phyloP scores from a whole-genome alignment of 2,797 vertebrate genomes.

The Macroramphosus scolopax region DNA sequence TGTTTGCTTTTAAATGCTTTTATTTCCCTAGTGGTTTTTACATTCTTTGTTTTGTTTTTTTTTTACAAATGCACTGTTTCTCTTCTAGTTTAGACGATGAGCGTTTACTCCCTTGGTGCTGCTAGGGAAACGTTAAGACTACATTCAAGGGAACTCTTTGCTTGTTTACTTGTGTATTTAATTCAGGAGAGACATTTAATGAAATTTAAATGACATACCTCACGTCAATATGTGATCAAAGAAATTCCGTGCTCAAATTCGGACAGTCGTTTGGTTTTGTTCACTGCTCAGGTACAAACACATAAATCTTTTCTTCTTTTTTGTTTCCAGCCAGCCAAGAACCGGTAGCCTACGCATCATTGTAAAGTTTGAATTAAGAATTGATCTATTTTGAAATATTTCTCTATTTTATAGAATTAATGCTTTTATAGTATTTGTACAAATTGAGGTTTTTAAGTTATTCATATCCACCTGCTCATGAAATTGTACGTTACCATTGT shows the following conservation, averaged over 20 bases:
- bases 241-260: conserved; percentile 56
- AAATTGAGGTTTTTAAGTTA: conserved; percentile 74
- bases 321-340: conserved; percentile 55
- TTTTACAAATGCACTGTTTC: conserved; percentile 54
- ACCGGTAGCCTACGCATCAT: conserved; percentile 62
- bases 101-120: conserved; percentile 60
- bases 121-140: conserved; percentile 53
- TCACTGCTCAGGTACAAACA: conserved; percentile 71
- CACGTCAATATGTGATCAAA: conserved; percentile 52
- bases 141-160: conserved; percentile 55
- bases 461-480: conserved; percentile 59
- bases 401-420: conserved; percentile 74
- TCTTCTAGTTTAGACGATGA: conserved; percentile 44
- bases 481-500: conserved; percentile 55
- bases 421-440: conserved; percentile 77
- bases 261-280: conserved; percentile 57
- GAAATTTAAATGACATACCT: conserved; percentile 62
- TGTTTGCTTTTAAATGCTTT: conserved; percentile 62
- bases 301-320: conserved; percentile 41
- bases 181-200: conserved; percentile 52
- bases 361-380: conserved; percentile 73
- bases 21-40: conserved; percentile 61
- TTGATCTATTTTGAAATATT: conserved; percentile 74
- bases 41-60: conserved; percentile 45
- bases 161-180: conserved; percentile 55